Evolutionary conservation across 2,113 vertebrate species (phyloP).

Genomic region (Aspiorhynchus laticeps): DNA sequence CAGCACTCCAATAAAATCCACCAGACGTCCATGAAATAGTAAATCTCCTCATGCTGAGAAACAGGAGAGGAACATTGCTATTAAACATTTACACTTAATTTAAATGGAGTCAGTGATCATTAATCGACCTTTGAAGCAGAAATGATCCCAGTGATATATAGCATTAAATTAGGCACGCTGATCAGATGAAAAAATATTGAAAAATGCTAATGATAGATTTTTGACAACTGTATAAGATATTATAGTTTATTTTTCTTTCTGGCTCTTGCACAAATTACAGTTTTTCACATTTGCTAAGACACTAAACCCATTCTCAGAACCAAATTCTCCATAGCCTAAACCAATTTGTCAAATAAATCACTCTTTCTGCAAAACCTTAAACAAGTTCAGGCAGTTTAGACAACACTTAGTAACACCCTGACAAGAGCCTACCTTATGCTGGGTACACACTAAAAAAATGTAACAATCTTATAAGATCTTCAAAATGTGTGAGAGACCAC

Average conservation of each 20-base stretch:
- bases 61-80: background rate
- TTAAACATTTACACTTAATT: constrained; percentile 60
- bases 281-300: too few species aligned
- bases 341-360: too few species aligned
- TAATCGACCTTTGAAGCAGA: constrained; percentile 53
- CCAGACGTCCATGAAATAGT: background rate
- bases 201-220: background rate
- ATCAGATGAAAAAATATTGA: background rate
- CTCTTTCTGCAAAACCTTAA: too few species aligned
- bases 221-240: background rate
- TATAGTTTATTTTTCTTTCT: background rate
- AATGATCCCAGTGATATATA: background rate
- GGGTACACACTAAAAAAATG: too few species aligned
- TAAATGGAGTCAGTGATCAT: constrained; percentile 62
- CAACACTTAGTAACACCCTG: too few species aligned
- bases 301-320: too few species aligned
- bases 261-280: background rate
- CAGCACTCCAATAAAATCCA: background rate
- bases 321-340: too few species aligned
- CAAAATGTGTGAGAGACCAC: too few species aligned
- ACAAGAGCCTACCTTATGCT: too few species aligned
- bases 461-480: too few species aligned
- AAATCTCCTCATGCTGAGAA: background rate
- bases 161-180: background rate
- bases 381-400: too few species aligned